Percentiles rank a stretch among this genome's conserved stretches.
Evolutionary conservation across 1,140 invertebrate genomes (phyloP).

Genomic region (Drosophila paulistorum): DNA sequence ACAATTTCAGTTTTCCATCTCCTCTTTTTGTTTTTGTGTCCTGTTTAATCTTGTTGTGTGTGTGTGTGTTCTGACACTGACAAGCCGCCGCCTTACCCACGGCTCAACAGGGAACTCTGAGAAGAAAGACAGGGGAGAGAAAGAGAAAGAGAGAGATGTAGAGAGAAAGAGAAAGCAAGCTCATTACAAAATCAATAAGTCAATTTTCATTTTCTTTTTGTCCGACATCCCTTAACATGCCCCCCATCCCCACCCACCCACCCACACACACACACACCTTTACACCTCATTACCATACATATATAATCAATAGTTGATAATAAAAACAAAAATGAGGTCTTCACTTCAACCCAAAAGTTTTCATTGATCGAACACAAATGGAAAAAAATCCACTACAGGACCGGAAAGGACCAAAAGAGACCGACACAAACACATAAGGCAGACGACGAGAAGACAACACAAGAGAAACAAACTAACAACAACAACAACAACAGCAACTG

Average conservation of each 20-base stretch:
- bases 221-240: slow-evolving; percentile 7
- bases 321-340: background rate
- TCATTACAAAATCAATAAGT: slow-evolving; percentile 70
- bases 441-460: no score
- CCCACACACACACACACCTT: no score
- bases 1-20: slow-evolving; percentile 11
- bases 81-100: background rate
- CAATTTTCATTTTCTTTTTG: slow-evolving; percentile 31
- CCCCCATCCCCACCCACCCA: no score
- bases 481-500: no score
- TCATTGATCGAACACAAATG: slow-evolving; percentile 26
- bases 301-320: slow-evolving; percentile 32
- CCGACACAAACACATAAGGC: no score
- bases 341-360: slow-evolving; percentile 15
- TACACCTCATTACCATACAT: background rate
- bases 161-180: slow-evolving; percentile 4
- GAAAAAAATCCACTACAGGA: no score
- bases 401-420: no score
- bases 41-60: slow-evolving; percentile 22
- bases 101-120: background rate
- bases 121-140: no score
- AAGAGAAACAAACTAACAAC: no score
- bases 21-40: background rate
- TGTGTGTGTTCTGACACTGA: background rate
- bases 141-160: background rate